Base-by-base conservation (phyloP, 2,113 vertebrate genomes). In the Corythaixoides concolor region DNA sequence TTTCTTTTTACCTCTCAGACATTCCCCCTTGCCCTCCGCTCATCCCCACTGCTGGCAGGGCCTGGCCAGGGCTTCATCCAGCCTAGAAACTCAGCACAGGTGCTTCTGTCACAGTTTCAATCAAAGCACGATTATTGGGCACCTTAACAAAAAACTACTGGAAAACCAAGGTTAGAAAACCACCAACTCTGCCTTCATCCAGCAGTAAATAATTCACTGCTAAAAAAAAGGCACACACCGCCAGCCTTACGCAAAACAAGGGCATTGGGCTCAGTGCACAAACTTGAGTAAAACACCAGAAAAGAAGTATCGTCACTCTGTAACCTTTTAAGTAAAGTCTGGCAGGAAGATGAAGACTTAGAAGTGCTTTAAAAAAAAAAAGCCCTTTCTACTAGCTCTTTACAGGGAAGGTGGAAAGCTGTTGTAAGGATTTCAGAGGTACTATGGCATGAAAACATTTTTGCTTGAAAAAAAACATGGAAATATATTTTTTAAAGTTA, bases 31-130 rank as follows among this genome's bases (percentile, higher is more conserved):
- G 28, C 15, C 20, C 20, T 66, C 33, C 6, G 33, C 30, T 9
- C 4, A 4, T 52, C 22, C 35, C 26, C 5, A 4, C 4, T 12
- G 30, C 70, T 62, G 30, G 33, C 50, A 43, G 53, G 47, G n/a
- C 32, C 64, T 37, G 35, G 17, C 49, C 0, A 0, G 8, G 79
- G 11, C 35, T 72, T 79, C 1, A 0, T 35, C 60, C 66, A 82
- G 62, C 56, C 33, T 41, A 39, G 55, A 45, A 78, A 32, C 47
- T 41, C 67, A 32, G 26, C 1, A 0, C 53, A 21, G 50, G 30
- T 37, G 11, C 28, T 91, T 78, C 77, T 68, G 85, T 37, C 53
- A 33, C 5, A 2, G 21, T 27, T 73, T 73, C 33, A 39, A 32
- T 43, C 20, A 60, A 68, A 88, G 35, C 37, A 26, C 75, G 88